Conservation (phyloP, 2,113 vertebrate species). For the Eublepharis macularius region DNA sequence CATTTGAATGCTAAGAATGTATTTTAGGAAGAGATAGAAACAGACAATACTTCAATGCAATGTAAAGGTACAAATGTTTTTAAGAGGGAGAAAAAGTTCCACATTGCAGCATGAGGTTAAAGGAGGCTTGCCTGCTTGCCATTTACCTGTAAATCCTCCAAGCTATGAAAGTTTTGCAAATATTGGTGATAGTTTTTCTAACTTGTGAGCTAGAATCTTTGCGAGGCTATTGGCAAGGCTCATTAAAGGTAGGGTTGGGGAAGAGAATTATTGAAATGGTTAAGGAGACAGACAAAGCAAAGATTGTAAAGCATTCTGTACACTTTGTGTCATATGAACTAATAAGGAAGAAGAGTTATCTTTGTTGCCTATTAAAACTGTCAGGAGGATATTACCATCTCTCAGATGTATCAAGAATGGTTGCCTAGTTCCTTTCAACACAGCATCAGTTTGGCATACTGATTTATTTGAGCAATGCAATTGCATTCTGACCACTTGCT, state of each 20-base stretch:
- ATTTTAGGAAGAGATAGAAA: no score
- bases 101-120: no score
- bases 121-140: no score
- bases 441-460: background rate
- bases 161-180: background rate
- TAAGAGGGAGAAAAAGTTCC: no score
- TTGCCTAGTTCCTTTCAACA: background rate
- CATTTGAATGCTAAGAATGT: no score
- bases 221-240: background rate
- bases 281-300: background rate
- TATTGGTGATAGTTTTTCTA: background rate
- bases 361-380: background rate
- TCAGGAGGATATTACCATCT: background rate
- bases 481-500: background rate
- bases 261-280: background rate
- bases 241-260: background rate
- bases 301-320: background rate
- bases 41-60: no score
- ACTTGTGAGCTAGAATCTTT: background rate
- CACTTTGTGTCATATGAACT: background rate
- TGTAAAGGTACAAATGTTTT: no score
- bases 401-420: background rate
- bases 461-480: background rate
- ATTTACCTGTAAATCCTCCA: no score
- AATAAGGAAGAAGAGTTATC: background rate